Conservation (phyloP, 2,888 invertebrate genomes). For the Ligdia adustata region DNA sequence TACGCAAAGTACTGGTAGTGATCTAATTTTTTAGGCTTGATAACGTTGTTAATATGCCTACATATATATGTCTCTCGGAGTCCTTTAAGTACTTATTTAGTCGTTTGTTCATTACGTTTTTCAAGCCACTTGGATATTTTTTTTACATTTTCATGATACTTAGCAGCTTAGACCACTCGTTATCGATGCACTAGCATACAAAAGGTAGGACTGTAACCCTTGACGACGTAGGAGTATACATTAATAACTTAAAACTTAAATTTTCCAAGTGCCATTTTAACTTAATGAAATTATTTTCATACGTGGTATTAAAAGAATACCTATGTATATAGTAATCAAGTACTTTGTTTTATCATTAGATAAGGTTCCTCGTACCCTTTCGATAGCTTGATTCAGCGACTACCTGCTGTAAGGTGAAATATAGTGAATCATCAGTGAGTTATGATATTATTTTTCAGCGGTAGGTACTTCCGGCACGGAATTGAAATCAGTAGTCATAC, state of each 20-base stretch:
- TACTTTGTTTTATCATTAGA: slow-evolving; percentile 43
- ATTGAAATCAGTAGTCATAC: slow-evolving; percentile 23
- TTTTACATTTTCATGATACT: too few relatives aligned
- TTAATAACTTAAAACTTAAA: too few relatives aligned
- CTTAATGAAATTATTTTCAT: too few relatives aligned
- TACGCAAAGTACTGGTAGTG: slow-evolving; percentile 25
- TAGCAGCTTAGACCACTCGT: too few relatives aligned
- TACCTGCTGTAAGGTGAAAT: slow-evolving; percentile 26
- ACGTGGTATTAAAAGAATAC: neutral
- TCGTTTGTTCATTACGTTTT: too few relatives aligned
- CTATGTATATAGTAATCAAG: neutral
- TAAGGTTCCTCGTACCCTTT: slow-evolving; percentile 40
- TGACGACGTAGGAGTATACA: too few relatives aligned
- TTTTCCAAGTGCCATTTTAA: too few relatives aligned
- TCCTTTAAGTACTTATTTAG: too few relatives aligned
- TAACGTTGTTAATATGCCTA: slow-evolving; percentile 1
- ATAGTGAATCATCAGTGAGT: slow-evolving; percentile 29
- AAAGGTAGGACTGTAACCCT: too few relatives aligned
- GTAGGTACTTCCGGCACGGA: slow-evolving; percentile 32
- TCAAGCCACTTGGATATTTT: too few relatives aligned
- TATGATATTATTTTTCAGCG: slow-evolving; percentile 28
- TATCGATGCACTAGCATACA: too few relatives aligned
- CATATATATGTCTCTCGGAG: too few relatives aligned
- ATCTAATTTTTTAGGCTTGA: slow-evolving; percentile 14
- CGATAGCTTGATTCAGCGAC: slow-evolving; percentile 32